These are phyloP conservation scores for Macquaria australasica DNA, from an alignment of 2,113 vertebrate genomes.

Conservation along the genomic window DNA sequence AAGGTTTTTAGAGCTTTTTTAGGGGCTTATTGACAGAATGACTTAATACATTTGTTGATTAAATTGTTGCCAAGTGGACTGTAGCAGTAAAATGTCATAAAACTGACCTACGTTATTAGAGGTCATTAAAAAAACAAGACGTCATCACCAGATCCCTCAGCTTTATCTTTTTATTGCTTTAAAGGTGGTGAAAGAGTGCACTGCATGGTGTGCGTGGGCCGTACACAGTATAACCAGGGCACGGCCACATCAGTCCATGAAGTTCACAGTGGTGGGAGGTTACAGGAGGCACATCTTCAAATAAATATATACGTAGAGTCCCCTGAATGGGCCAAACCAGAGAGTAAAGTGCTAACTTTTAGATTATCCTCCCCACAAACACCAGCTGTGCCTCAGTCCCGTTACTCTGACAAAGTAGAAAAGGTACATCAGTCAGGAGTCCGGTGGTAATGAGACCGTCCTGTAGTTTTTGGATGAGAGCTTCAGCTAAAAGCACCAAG, in stretches of 20 bases:
- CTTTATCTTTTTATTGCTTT: constrained; percentile 54
- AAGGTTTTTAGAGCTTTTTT: too few species aligned
- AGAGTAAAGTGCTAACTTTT: constrained; percentile 44
- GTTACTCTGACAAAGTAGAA: background rate
- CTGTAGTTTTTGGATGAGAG: background rate
- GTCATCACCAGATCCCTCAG: background rate
- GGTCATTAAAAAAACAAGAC: background rate
- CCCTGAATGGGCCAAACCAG: constrained; percentile 1
- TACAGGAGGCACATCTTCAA: constrained; percentile 46
- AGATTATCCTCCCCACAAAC: constrained; percentile 11
- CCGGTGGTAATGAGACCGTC: background rate
- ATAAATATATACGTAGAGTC: constrained; percentile 3
- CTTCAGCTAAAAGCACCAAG: constrained; percentile 25
- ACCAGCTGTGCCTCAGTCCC: constrained; percentile 14
- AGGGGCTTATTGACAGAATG: too few species aligned
- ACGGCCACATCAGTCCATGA: background rate
- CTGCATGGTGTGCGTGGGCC: constrained; percentile 14
- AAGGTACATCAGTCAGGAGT: background rate
- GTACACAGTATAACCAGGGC: background rate
- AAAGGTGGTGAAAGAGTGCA: constrained; percentile 25
- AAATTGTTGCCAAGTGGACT: background rate
- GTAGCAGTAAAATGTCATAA: background rate
- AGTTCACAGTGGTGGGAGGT: constrained; percentile 23
- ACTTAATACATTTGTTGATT: too few species aligned
- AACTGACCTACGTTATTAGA: background rate